phyloP scores from a whole-genome alignment of 30 jellyfish, hydroid and myxozoan species.

The Hydra vulgaris region DNA sequence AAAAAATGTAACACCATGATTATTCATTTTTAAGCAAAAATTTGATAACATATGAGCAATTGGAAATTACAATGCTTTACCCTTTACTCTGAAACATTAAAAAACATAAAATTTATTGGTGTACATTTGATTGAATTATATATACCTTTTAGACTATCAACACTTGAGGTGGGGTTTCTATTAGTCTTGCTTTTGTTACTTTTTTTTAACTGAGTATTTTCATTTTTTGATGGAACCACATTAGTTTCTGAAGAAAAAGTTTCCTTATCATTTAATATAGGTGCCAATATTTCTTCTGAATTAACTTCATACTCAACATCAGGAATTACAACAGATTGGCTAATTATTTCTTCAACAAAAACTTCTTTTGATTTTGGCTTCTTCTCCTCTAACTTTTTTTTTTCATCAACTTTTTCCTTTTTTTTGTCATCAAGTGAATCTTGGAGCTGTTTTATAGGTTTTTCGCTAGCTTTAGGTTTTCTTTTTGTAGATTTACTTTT shows the following conservation, averaged over 20 bases:
- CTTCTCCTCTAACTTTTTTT: constrained; percentile 33
- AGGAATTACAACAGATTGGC: constrained; percentile 8
- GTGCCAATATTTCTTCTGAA: not conserved
- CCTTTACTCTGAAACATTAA: too few relatives aligned
- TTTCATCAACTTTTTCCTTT: constrained; percentile 20
- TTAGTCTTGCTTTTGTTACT: not conserved
- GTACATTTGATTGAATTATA: too few relatives aligned
- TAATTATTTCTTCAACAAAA: constrained; percentile 45
- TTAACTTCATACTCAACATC: not conserved
- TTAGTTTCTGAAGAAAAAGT: not conserved
- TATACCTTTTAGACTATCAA: not conserved
- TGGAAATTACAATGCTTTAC: too few relatives aligned
- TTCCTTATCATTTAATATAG: not conserved
- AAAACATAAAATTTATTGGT: too few relatives aligned
- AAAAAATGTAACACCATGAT: too few relatives aligned
- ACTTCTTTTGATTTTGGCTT: constrained; percentile 12
- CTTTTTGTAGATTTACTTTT: constrained; percentile 7
- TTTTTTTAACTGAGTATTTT: not conserved
- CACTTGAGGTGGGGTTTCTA: not conserved
- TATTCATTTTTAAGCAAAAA: too few relatives aligned
- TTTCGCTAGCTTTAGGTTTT: not conserved
- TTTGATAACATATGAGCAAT: too few relatives aligned
- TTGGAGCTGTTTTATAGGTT: constrained; percentile 7
- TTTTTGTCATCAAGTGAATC: not conserved
- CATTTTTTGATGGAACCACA: not conserved